Evolutionary conservation across 1,140 invertebrate genomes (phyloP), one percentile per base, ranked within the genome.

Genomic region (Pollicipes pollicipes): DNA sequence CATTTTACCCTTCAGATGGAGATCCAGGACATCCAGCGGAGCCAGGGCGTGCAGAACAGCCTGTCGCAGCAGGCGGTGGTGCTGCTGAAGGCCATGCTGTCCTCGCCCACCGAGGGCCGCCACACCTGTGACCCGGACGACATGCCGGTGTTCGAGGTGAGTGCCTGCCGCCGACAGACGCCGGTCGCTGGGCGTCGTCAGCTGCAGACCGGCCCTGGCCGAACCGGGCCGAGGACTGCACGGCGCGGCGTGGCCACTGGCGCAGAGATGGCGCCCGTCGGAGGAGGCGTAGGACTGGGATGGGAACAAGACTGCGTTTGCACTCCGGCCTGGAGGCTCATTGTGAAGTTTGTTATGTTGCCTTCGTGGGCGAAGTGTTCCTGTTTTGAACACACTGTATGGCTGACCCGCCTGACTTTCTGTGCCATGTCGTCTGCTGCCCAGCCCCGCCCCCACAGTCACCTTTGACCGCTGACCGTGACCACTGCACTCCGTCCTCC

Each of bases 151-250:
- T 17, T 35, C 6, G 16, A 91, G 94, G 76, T 98, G 96, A 79
- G 84, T 86, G 31, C 92, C 90, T 77, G 98, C 95, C 80, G 93
- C 96, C 79, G 88, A 93, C 66, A 87, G 88, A 68, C 89, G 35
- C 35, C 17, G 35, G 17, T 6, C 6, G 35, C 35, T 35, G 35
- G 17, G 35, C 6, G 35, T 88, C 93, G 97, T 81, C 94, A 97
- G 79, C 80, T 96, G 24, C 88, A 89, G 63, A 84, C 90, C 31
- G 85, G 90, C 74, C 80, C 95, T 26, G 84, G n/a, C n/a, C n/a
- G n/a, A n/a, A n/a, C n/a, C n/a, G n/a, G n/a, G n/a, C n/a, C 95
- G 68, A 85, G 87, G 74, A 90, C 90, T 68, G 75, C 85, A 93
- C 78, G 88, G 86, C 66, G 89, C 90, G 0, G 83, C 86, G 75